Evolutionary conservation across 2,888 invertebrate species (phyloP), one percentile per base, ranked within the genome.

Genomic region (Tipula lateralis): DNA sequence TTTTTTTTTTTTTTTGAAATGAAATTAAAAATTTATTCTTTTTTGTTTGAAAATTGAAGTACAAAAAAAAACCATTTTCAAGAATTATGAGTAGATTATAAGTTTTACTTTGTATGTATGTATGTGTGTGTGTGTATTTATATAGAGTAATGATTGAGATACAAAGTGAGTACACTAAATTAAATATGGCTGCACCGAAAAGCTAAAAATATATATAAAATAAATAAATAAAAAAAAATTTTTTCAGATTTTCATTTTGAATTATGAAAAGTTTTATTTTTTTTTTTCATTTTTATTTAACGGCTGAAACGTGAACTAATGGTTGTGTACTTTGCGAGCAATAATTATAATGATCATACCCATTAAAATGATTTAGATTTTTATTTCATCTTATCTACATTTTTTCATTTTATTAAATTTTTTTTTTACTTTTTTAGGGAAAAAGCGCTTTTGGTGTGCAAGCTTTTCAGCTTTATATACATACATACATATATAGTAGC

Each of bases 351-450:
- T 84, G 84, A 84, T 84, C 50, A 16, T 44, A 44, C 84, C 66
- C 84, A 84, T 84, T 84, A 84, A 84, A 84, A 84, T 84, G 44
- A 84, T 84, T 84, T 44, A 44, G 84, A 83, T 66, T 85, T 84
- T 84, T 84, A 66, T 84, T 85, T 85, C 85, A 85, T 85, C 44
- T 84, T 85, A 85, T 87, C 83, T 83, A 82, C 83, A 34, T 19
- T 83, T 34, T n/a, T 12, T 24, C 24, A 34, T 24, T 83, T 83
- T 19, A 34, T 34, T 34, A 19, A 32, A 83, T 24, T 24, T 83
- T 19, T 83, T 83, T 34, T 83, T 83, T 83, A 0, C 9, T 24
- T 83, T 83, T 36, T 82, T 30, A 30, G 32, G 2, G n/a, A n/a
- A 16, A 30, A 30, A 30, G 29, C 82, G 82, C n/a, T 66, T 66